Conservation (phyloP, 2,797 vertebrate genomes). For the Pristis pectinata region DNA sequence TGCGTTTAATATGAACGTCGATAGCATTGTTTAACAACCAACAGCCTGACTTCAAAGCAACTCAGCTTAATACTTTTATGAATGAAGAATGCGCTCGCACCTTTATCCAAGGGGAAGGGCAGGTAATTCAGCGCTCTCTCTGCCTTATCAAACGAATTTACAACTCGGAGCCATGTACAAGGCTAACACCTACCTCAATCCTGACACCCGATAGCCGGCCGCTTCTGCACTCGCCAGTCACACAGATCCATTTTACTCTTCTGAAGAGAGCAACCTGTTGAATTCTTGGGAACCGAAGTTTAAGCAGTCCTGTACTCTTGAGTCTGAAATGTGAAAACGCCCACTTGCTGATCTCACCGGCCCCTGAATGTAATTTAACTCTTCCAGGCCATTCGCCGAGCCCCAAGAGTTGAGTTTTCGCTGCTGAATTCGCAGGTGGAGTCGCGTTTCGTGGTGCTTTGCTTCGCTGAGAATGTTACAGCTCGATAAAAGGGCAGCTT, state of each 20-base stretch:
- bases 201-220: neutral
- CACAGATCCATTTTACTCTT: neutral
- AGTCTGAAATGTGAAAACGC: neutral
- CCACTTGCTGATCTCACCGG: conserved; percentile 33
- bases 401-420: neutral
- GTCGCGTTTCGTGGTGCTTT: neutral
- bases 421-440: neutral
- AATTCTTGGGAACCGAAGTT: conserved; percentile 27
- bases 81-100: neutral
- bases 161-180: neutral
- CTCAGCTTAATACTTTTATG: neutral
- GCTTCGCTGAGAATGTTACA: neutral
- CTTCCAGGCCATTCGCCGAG: neutral
- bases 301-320: neutral
- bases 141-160: neutral
- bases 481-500: neutral
- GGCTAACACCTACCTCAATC: neutral
- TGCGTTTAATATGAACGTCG: no score
- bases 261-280: conserved; percentile 1
- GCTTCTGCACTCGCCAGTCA: neutral
- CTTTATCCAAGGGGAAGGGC: neutral
- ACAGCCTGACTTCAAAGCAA: neutral
- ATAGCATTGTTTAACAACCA: neutral
- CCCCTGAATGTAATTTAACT: conserved; percentile 3
- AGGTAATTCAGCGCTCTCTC: neutral